Base-by-base conservation (phyloP, 37 sponge, comb jelly and placozoan genomes). In the Cliona cf. orientalis region DNA sequence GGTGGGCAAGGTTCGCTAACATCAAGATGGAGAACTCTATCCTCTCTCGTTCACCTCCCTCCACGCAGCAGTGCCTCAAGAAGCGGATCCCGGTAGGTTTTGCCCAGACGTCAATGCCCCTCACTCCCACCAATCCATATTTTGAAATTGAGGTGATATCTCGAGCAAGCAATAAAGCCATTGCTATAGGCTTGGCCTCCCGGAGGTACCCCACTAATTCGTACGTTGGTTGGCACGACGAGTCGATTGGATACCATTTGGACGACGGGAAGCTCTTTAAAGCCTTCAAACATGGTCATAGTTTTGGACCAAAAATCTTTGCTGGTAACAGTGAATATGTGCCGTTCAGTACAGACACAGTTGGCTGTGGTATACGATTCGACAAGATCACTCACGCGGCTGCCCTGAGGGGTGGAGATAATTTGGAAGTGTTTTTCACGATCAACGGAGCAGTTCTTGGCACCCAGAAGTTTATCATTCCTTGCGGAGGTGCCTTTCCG, bases 331-430 rank as follows among this genome's bases (percentile, higher is more conserved):
- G n/a, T n/a, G n/a, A n/a, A n/a, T n/a, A n/a, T n/a, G n/a, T n/a
- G n/a, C n/a, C n/a, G n/a, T n/a, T n/a, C n/a, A n/a, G n/a, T n/a
- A n/a, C n/a, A n/a, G 72, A 92, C 35, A 75, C 75, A 5, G 67
- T 92, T 60, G 92, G 92, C 49, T 92, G 92, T 80, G 92, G 92
- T 42, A 37, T 87, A 19, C 25, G 41, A 21, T 79, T 90, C 35
- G 72, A 43, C 28, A 23, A 43, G 21, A 69, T 76, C 6, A 14
- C 38, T 21, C 66, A 80, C 43, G 17, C 72, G 23, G 38, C 23
- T 25, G 56, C 66, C 32, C 19, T 29, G 25, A 4, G 49, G 46
- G 58, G 71, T 14, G 32, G 55, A 3, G 42, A 39, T 0, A 66
- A 67, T n/a, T 42, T 75, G 1, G 80, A 84, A 67, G 70, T 84